Conservation (phyloP, 2,797 vertebrate genomes). For the Myotis planiceps region DNA sequence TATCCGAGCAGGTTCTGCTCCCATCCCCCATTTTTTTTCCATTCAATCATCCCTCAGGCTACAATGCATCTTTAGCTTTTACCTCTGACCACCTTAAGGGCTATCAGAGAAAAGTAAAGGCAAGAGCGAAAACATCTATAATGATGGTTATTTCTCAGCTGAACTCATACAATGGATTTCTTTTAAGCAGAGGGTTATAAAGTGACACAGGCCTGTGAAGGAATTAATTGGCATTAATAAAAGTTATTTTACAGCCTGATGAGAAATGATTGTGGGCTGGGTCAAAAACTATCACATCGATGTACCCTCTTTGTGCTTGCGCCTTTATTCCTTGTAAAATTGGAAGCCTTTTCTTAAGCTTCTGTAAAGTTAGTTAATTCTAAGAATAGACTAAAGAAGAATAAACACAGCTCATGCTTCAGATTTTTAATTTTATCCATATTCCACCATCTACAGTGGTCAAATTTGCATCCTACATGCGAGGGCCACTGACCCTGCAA, state of each 20-base stretch:
- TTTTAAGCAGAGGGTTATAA: slow-evolving; percentile 86
- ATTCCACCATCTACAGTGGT: background rate
- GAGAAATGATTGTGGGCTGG: slow-evolving; percentile 73
- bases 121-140: slow-evolving; percentile 95
- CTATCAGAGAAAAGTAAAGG: slow-evolving; percentile 93
- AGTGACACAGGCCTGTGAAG: slow-evolving; percentile 82
- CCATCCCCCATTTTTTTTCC: slow-evolving; percentile 92
- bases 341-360: background rate
- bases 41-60: slow-evolving; percentile 98
- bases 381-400: background rate
- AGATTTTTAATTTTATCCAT: background rate
- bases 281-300: slow-evolving; percentile 72
- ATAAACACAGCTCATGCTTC: background rate
- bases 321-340: background rate
- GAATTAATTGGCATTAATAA: slow-evolving; percentile 87
- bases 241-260: slow-evolving; percentile 81
- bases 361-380: background rate
- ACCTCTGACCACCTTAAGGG: slow-evolving; percentile 96
- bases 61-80: slow-evolving; percentile 98
- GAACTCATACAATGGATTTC: slow-evolving; percentile 95
- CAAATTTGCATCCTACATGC: background rate
- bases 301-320: slow-evolving; percentile 65
- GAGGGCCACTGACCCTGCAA: background rate
- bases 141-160: slow-evolving; percentile 94
- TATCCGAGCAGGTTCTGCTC: slow-evolving; percentile 92